phyloP scores from a whole-genome alignment of 2,113 vertebrate genomes.

The Ifrita kowaldi region DNA sequence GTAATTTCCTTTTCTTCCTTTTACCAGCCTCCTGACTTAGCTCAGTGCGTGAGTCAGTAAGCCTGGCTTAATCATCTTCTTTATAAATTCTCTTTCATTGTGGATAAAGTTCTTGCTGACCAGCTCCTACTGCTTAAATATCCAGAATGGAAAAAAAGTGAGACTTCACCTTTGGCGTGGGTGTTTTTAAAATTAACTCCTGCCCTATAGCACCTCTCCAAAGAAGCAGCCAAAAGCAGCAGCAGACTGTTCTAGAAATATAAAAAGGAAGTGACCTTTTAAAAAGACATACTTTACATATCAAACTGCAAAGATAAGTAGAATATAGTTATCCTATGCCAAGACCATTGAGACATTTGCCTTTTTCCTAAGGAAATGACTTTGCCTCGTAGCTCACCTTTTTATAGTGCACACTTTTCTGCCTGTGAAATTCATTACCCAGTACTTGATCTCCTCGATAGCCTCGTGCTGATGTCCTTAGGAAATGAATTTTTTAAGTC shows the following conservation, averaged over 20 bases:
- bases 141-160: background rate
- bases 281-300: background rate
- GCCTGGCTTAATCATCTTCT: background rate
- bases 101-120: background rate
- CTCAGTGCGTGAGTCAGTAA: background rate
- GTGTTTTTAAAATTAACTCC: background rate
- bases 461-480: background rate
- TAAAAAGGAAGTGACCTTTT: background rate
- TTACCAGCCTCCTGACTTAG: background rate
- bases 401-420: background rate
- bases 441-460: background rate
- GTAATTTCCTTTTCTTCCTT: background rate
- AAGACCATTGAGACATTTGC: background rate
- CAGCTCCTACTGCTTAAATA: background rate
- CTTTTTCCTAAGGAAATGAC: background rate
- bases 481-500: constrained; percentile 23
- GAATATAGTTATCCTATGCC: background rate
- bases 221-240: background rate
- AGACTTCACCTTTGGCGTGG: background rate
- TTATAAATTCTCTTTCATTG: background rate
- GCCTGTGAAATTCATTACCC: background rate
- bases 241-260: background rate
- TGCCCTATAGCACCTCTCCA: background rate
- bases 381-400: background rate
- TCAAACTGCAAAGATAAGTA: background rate